These are phyloP conservation scores for Exephanes ischioxanthus DNA, from an alignment of 2,888 invertebrate genomes.

Conservation along the genomic window DNA sequence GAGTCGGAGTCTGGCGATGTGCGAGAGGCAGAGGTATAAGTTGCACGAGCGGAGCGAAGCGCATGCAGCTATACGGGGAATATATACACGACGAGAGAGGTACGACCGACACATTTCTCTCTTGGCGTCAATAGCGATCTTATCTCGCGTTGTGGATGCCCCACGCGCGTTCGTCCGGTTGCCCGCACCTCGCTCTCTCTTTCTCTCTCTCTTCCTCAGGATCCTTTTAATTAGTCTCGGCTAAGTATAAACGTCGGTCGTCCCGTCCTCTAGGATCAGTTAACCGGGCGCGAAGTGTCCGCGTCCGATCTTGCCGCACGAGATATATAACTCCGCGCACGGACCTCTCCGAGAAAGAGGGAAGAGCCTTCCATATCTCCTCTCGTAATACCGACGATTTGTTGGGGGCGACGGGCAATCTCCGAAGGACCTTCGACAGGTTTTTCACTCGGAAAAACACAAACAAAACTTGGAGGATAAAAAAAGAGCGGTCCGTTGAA, in stretches of 20 bases:
- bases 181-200: slow-evolving; percentile 46
- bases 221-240: slow-evolving; percentile 83
- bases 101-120: slow-evolving; percentile 61
- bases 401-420: slow-evolving; percentile 49
- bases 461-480: neutral
- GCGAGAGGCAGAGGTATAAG: neutral
- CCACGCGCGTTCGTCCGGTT: slow-evolving; percentile 72
- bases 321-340: slow-evolving; percentile 6
- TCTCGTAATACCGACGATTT: slow-evolving; percentile 63
- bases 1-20: slow-evolving; percentile 49
- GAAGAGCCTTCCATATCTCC: slow-evolving; percentile 25
- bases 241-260: slow-evolving; percentile 75
- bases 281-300: slow-evolving; percentile 67
- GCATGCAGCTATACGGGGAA: slow-evolving; percentile 4
- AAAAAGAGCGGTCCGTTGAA: neutral
- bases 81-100: slow-evolving; percentile 22
- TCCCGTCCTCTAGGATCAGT: slow-evolving; percentile 67
- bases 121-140: slow-evolving; percentile 79
- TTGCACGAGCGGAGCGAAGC: neutral
- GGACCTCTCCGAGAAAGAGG: neutral
- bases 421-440: slow-evolving; percentile 31
- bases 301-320: slow-evolving; percentile 22
- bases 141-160: slow-evolving; percentile 70
- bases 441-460: slow-evolving; percentile 26
- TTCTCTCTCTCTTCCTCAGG: slow-evolving; percentile 69